Evolutionary conservation across 53 echinoderm and acorn worm species (phyloP), one percentile per base, ranked within the genome.

Genomic region (Antedon mediterranea): DNA sequence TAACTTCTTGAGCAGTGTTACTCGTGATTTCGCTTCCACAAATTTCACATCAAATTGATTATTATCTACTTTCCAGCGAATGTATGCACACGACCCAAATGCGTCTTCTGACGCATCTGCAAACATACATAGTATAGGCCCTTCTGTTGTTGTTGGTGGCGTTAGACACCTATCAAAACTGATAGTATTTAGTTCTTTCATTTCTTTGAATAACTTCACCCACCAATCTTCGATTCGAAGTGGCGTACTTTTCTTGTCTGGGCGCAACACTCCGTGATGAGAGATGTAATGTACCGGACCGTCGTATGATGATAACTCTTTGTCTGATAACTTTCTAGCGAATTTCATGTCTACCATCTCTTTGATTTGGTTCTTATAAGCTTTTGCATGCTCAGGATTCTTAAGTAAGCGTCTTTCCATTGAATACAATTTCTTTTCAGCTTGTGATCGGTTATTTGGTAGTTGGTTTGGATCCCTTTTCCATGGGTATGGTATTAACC

Each of bases 31-130:
- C 14, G 82, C 78, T 32, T 89, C 71, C 0, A 88, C 20, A 37
- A 88, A 88, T 1, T 82, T 43, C 0, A 41, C 33, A 0, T 79
- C 82, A 32, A 28, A 81, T 28, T 28, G 72, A 28, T 34, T 82
- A 28, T 81, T 75, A 28, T 28, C 30, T 13, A 32, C 74, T 72
- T 42, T 33, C 90, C 90, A 90, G 78, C 84, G 81, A 4, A 84
- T 30, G 70, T 90, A 87, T 3, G 81, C 86, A 76, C 82, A 81
- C 29, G 84, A 75, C 20, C 86, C 86, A 30, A 80, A 90, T 28
- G 90, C 90, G 30, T 81, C 74, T 78, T 86, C 86, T 0, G 90
- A 87, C 2, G 90, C 90, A 71, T 90, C 90, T 4, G 79, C 80
- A 75, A 86, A 90, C 57, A 90, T 79, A 42, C 86, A 86, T 0